phyloP scores from a whole-genome alignment of 2,113 vertebrate species.

The Heterotilapia buettikoferi region DNA sequence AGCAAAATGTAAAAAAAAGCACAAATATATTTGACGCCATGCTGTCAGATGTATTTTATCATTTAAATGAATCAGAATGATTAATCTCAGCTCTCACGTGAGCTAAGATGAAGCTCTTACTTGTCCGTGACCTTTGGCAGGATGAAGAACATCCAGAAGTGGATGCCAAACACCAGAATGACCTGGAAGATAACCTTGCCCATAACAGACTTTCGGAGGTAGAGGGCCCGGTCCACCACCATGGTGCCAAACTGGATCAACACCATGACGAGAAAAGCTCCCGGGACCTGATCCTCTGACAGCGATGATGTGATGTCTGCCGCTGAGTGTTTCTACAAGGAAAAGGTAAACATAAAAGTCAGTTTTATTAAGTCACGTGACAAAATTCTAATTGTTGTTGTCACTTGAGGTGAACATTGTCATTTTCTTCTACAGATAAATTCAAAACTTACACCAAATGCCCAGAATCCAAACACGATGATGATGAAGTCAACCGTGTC shows the following conservation, averaged over 20 bases:
- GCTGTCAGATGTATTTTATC: neutral
- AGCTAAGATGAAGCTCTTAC: constrained; percentile 59
- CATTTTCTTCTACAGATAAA: neutral
- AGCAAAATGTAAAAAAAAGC: neutral
- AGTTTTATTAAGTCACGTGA: neutral
- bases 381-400: neutral
- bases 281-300: constrained; percentile 94
- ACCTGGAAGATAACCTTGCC: constrained; percentile 97
- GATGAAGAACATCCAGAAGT: constrained; percentile 99
- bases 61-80: neutral
- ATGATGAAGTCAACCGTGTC: constrained; percentile 98
- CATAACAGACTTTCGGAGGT: constrained; percentile 93
- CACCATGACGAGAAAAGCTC: constrained; percentile 95
- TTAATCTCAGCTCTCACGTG: neutral
- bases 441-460: constrained; percentile 85
- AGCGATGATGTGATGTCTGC: constrained; percentile 95
- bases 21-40: neutral
- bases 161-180: constrained; percentile 95
- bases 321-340: constrained; percentile 89
- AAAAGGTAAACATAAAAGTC: neutral
- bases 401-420: neutral
- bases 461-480: constrained; percentile 96
- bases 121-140: constrained; percentile 89
- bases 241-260: constrained; percentile 98
- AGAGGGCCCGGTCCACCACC: constrained; percentile 95